Evolutionary conservation across 2,797 vertebrate genomes (phyloP).

Genomic region (Poecilia wingei): DNA sequence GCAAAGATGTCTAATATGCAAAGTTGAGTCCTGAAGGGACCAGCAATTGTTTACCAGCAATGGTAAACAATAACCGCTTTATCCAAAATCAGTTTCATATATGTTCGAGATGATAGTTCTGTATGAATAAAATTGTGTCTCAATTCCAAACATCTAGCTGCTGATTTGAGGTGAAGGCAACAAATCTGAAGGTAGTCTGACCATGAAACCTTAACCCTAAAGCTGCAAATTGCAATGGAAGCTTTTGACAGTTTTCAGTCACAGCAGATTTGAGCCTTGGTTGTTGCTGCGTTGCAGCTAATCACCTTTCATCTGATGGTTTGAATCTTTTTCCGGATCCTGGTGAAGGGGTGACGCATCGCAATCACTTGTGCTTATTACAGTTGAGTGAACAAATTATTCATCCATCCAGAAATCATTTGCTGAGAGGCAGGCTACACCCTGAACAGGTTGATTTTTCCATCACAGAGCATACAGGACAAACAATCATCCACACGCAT

Average conservation of each 20-base stretch:
- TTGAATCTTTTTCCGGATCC: not conserved
- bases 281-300: not conserved
- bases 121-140: not conserved
- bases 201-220: not conserved
- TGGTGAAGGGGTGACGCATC: not conserved
- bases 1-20: not conserved
- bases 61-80: not conserved
- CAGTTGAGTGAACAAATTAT: not conserved
- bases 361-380: not conserved
- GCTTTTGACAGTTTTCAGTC: not conserved
- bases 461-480: not conserved
- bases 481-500: not conserved
- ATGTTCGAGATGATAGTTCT: not conserved
- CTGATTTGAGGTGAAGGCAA: not conserved
- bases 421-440: not conserved
- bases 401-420: not conserved
- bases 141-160: not conserved
- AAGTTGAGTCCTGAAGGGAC: not conserved
- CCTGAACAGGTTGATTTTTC: not conserved
- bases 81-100: not conserved
- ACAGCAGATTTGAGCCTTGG: not conserved
- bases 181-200: not conserved
- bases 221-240: not conserved
- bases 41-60: too few species aligned
- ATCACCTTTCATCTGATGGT: not conserved